Percentiles rank a stretch among this genome's conserved stretches.
phyloP scores from a whole-genome alignment of 2,797 vertebrate species.

The Paedocypris micromegethes region DNA sequence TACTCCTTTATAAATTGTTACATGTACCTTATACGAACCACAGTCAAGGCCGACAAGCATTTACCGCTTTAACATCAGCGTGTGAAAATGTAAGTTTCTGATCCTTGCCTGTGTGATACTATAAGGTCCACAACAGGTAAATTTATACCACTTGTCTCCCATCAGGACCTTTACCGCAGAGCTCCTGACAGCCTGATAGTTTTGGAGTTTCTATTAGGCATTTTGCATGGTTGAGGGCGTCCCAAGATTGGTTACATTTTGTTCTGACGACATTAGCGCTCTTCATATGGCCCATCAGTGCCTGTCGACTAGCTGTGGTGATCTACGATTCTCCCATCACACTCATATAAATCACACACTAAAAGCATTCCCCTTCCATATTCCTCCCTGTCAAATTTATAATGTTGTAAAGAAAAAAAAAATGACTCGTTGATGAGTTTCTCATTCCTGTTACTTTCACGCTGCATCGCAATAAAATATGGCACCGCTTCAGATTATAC shows the following conservation, averaged over 20 bases:
- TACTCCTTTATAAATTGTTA: constrained; percentile 39
- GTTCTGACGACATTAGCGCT: constrained; percentile 76
- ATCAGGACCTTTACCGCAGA: constrained; percentile 43
- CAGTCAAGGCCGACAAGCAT: constrained; percentile 73
- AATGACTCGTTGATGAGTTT: constrained; percentile 71
- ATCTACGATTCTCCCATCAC: constrained; percentile 80
- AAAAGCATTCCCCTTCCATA: constrained; percentile 72
- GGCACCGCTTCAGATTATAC: constrained; percentile 34
- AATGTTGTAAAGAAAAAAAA: constrained; percentile 74
- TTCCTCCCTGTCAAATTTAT: constrained; percentile 71
- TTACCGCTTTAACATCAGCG: constrained; percentile 56
- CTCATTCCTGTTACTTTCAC: constrained; percentile 33
- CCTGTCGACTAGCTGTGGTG: constrained; percentile 74
- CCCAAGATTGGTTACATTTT: constrained; percentile 83
- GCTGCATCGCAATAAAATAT: constrained; percentile 36
- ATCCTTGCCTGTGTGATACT: constrained; percentile 14
- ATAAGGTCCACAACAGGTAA: constrained; percentile 63
- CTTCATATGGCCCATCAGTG: constrained; percentile 71
- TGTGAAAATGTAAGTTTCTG: constrained; percentile 19
- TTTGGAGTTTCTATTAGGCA: constrained; percentile 79
- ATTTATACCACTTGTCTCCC: constrained; percentile 52
- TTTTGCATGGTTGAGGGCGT: constrained; percentile 79
- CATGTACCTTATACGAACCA: constrained; percentile 68
- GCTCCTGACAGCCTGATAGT: constrained; percentile 68
- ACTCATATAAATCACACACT: constrained; percentile 78